Evolutionary conservation across 2,797 vertebrate genomes (phyloP), one percentile per base, ranked within the genome.

Genomic region (Helarctos malayanus): DNA sequence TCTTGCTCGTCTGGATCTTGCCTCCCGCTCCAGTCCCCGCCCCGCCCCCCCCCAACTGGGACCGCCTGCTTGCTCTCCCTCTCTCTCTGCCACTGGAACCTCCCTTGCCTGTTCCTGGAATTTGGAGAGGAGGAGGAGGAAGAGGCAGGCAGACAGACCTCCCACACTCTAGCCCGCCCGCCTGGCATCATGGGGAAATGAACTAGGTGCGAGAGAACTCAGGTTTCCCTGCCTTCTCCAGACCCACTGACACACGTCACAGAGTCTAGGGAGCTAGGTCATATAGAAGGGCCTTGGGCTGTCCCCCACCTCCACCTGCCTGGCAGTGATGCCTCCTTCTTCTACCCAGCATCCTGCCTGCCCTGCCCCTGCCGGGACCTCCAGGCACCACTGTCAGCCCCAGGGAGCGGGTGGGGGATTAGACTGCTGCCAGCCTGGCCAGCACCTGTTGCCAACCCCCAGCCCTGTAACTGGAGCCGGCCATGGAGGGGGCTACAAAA

Each of bases 41-140:
- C 7, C 49, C 15, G 52, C 78, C 19, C 83, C 14, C 7, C 96
- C 35, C 82, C 94, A 93, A 96, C 93, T 89, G 91, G 97, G 97
- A 93, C 92, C 23, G 97, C 97, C 97, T 88, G 92, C 97, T 87
- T 83, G 69, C 87, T 96, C 82, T 76, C 83, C 38, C 86, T 79
- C 94, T 93, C 95, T 95, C 92, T 75, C 91, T 32, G 76, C 97
- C 97, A 97, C 95, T 97, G 97, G 97, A 98, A 97, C 97, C 97
- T 98, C 98, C 97, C 98, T 97, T 96, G 97, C 97, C 95, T 98
- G 95, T 98, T 98, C 97, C 97, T 97, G 98, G 98, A 98, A 98
- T 98, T 98, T 98, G 95, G 97, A 97, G 96, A 98, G 97, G 96
- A 98, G 97, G 97, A 97, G 97, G 96, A 98, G 94, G 98, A 97